Evolutionary conservation across 2,888 invertebrate species (phyloP), one percentile per base, ranked within the genome.

Genomic region (Choristoneura rosaceana): DNA sequence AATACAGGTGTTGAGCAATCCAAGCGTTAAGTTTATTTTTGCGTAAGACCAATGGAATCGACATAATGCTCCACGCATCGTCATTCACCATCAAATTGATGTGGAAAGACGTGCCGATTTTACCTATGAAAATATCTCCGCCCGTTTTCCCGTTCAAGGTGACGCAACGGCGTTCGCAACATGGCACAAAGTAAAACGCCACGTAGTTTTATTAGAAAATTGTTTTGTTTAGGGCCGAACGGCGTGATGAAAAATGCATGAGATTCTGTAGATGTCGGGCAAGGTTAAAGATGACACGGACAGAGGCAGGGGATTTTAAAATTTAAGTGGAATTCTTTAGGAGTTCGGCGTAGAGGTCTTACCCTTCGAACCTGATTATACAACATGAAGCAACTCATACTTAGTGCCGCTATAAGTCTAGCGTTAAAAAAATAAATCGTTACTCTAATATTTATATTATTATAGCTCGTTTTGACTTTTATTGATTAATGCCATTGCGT

Each of bases 191-290:
- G 62, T 62, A 55, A 69, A 67, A 69, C 15, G 43, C 43, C 38
- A 50, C 68, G 63, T 68, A 59, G 68, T 68, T 73, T 68, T 73
- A 68, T 73, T 73, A 68, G 68, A 47, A 68, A 73, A 73, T 73
- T 64, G 68, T 73, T 73, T 62, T 68, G 43, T 68, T 41, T 50
- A 62, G 59, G 65, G 63, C 34, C 63, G 63, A n/a, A 64, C 65
- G 63, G 55, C 50, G 34, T 25, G 50, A 73, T 73, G 71, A 68
- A 73, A 73, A 73, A 73, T 73, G 68, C 68, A 73, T 73, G 71
- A 73, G 68, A 47, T 64, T 58, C 64, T 70, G 58, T 14, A 33
- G 15, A 55, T 34, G 71, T 47, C 59, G 33, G 43, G 25, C 62
- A 68, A 73, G 71, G 71, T 73, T 73, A 68, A 67, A 67, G 68